Evolutionary conservation across 1,140 invertebrate genomes (phyloP).

Genomic region (Atta cephalotes): DNA sequence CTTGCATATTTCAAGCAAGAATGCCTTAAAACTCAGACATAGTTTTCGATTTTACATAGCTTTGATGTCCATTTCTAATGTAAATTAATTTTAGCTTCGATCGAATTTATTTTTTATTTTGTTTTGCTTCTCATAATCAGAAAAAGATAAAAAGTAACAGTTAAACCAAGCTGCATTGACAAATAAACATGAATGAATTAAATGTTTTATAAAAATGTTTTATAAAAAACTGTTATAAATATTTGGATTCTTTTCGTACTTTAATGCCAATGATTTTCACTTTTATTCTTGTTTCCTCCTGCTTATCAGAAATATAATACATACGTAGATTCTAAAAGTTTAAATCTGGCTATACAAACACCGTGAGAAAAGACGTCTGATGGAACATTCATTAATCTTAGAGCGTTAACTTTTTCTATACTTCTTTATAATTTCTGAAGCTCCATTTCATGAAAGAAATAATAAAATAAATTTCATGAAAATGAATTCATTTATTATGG

Average conservation of each 20-base stretch:
- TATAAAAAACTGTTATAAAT: not conserved
- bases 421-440: not conserved
- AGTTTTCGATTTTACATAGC: too few relatives aligned
- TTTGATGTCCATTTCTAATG: too few relatives aligned
- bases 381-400: not conserved
- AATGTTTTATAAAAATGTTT: not conserved
- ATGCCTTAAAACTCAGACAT: too few relatives aligned
- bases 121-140: too few relatives aligned
- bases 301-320: not conserved
- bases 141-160: too few relatives aligned
- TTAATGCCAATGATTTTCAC: not conserved
- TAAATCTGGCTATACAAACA: not conserved
- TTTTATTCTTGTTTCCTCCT: not conserved
- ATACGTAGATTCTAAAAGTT: constrained; percentile 7
- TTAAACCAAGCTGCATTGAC: too few relatives aligned
- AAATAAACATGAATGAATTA: too few relatives aligned
- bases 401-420: not conserved
- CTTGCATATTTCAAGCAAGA: too few relatives aligned
- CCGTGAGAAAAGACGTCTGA: not conserved
- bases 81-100: too few relatives aligned
- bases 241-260: not conserved
- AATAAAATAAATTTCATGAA: not conserved
- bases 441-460: not conserved
- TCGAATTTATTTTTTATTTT: too few relatives aligned
- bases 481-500: not conserved